A percentile compares a stretch with the other conserved stretches of the same genome.
phyloP scores from a whole-genome alignment of 2,888 invertebrate genomes.

The Coremacera marginata region DNA sequence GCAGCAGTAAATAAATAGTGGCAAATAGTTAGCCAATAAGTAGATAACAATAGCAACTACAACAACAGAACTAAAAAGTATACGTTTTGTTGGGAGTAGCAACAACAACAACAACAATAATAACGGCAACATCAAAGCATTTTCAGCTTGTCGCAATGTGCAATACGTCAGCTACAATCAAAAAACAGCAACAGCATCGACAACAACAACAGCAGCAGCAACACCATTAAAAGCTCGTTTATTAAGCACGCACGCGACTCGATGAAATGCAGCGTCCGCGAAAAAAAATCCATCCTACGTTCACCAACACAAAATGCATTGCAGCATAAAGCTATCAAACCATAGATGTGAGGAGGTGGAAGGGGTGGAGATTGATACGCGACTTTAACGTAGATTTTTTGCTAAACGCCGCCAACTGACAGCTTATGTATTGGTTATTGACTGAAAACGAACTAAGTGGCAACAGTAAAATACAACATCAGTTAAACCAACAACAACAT shows the following conservation, averaged over 20 bases:
- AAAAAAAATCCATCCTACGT: neutral
- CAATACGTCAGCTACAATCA: neutral
- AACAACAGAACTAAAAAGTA: neutral
- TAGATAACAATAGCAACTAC: too few species aligned
- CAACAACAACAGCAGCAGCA: neutral
- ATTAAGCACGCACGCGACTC: neutral
- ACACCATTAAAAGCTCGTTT: neutral
- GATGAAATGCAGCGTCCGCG: neutral
- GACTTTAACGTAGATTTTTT: neutral
- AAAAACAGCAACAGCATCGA: slow-evolving; percentile 4
- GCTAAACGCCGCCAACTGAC: neutral
- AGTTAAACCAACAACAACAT: neutral
- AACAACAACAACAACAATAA: neutral
- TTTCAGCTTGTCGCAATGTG: neutral
- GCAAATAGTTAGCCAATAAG: neutral
- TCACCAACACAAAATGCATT: neutral
- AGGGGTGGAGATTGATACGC: neutral
- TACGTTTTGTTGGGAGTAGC: neutral
- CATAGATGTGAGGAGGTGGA: too few species aligned
- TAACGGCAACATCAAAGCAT: neutral
- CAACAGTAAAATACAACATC: neutral
- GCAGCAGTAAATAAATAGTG: neutral
- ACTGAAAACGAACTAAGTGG: neutral
- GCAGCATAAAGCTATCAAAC: neutral
- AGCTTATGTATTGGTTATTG: neutral